These are phyloP conservation scores for Pitta sordida DNA, from an alignment of 2,113 vertebrate species.

Conservation along the genomic window DNA sequence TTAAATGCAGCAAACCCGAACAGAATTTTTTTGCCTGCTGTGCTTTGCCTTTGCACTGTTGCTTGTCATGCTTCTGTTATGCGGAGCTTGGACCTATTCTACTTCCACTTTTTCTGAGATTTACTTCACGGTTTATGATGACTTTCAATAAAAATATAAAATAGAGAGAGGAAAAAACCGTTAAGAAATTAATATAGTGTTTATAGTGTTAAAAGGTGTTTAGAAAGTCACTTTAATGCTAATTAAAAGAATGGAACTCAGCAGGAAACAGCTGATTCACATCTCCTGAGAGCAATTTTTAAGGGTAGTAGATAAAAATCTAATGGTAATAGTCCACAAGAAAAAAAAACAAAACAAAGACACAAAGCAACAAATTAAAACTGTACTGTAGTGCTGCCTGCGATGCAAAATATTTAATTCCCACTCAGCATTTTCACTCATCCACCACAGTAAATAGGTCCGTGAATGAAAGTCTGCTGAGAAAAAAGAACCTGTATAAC, in stretches of 20 bases:
- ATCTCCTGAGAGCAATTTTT: background rate
- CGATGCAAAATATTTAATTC: background rate
- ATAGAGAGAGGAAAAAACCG: rapidly evolving
- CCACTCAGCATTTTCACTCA: background rate
- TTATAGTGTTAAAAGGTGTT: background rate
- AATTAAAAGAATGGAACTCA: background rate
- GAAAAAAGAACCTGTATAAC: background rate
- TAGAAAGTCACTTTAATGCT: background rate
- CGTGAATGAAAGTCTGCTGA: background rate
- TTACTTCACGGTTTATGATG: background rate
- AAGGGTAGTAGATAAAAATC: background rate
- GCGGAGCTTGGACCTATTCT: background rate
- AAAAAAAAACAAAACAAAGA: background rate
- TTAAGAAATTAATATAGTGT: background rate
- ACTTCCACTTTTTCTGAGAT: background rate
- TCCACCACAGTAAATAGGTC: background rate
- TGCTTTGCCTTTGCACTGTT: background rate
- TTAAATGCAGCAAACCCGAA: background rate
- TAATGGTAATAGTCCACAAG: background rate
- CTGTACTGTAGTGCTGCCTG: background rate
- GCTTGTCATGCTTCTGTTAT: background rate
- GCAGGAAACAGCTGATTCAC: background rate
- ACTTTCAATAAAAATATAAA: background rate
- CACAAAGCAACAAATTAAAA: background rate
- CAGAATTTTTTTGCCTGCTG: background rate